A percentile compares a stretch with the other conserved stretches of the same genome.
Conservation (phyloP, 2,113 vertebrate genomes). For the Calcarius ornatus region DNA sequence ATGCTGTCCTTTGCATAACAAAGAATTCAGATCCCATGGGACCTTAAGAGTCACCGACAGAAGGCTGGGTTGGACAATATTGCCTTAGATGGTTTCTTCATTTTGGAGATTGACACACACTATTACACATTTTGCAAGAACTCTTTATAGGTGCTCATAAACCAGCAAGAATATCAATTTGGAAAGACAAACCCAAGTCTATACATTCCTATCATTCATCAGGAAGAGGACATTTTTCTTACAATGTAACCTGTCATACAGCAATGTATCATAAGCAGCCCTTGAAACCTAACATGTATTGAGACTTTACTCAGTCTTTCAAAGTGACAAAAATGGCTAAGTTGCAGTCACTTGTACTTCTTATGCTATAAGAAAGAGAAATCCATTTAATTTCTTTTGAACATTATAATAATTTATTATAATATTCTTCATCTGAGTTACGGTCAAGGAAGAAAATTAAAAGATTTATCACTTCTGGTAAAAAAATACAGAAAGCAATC, state of each 20-base stretch:
- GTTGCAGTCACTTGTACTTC: background rate
- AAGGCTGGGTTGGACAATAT: background rate
- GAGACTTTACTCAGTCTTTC: background rate
- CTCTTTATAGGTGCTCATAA: background rate
- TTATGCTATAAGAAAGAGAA: background rate
- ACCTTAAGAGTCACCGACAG: background rate
- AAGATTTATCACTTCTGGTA: background rate
- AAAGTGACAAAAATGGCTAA: background rate
- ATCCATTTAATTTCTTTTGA: background rate
- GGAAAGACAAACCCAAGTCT: background rate
- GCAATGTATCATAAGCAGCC: background rate
- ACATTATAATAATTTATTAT: background rate
- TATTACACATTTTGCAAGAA: background rate
- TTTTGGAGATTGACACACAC: background rate
- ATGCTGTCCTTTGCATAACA: background rate
- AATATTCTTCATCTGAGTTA: background rate
- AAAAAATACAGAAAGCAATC: background rate
- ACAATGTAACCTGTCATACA: background rate
- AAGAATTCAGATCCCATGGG: background rate
- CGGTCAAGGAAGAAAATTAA: background rate
- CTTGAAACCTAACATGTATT: background rate
- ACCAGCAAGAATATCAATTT: background rate
- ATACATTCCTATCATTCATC: background rate
- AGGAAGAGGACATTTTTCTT: background rate
- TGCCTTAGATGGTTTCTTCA: background rate